Evolutionary conservation across 2,888 invertebrate genomes (phyloP).

Genomic region (Lasioglossum morio): DNA sequence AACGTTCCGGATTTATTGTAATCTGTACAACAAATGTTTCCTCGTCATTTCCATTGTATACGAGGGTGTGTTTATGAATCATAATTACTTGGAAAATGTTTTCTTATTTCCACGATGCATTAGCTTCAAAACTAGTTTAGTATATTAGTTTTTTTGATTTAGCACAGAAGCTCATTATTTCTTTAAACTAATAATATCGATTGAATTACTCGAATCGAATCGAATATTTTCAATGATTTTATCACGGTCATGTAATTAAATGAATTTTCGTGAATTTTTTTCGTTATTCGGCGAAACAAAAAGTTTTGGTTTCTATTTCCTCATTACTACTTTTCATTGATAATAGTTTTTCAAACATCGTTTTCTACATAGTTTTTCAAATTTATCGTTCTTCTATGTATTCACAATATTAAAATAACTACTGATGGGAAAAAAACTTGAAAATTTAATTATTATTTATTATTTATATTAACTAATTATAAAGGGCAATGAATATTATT

Average conservation of each 20-base stretch:
- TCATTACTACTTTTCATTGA: neutral
- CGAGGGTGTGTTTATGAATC: neutral
- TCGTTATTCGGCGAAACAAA: neutral
- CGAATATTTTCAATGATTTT: neutral
- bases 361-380: neutral
- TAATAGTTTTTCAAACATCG: neutral
- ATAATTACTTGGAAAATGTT: neutral
- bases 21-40: constrained; percentile 6
- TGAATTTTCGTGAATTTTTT: constrained; percentile 7
- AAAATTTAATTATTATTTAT: neutral
- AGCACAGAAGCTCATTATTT: neutral
- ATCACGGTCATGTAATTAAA: neutral
- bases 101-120: constrained; percentile 1
- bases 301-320: neutral
- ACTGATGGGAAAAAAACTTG: neutral
- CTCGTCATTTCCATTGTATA: neutral
- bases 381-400: neutral
- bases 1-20: constrained; percentile 8
- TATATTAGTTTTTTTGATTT: constrained; percentile 23
- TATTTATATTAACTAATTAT: neutral
- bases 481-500: neutral
- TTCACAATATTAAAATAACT: neutral
- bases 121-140: constrained; percentile 1
- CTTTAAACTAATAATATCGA: neutral
- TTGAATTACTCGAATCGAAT: neutral